Conservation (phyloP, 2,888 invertebrate genomes). For the Parnassius glacialis region DNA sequence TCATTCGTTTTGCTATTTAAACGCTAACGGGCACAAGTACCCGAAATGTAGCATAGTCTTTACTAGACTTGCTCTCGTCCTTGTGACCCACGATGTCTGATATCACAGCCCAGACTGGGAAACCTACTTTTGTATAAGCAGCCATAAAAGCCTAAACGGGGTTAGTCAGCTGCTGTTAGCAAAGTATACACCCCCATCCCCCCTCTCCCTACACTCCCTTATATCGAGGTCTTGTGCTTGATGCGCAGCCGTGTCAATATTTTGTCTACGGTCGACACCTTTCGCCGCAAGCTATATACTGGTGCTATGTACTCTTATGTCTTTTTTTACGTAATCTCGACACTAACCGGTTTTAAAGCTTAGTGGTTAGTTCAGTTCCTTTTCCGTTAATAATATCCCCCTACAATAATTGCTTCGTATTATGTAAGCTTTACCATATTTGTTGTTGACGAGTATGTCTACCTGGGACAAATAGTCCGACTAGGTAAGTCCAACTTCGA, state of each 20-base stretch:
- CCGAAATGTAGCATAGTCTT: too few relatives aligned
- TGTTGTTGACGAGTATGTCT: too few relatives aligned
- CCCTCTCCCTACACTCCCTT: conserved; percentile 1
- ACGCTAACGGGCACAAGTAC: too few relatives aligned
- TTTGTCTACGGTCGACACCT: conserved; percentile 13
- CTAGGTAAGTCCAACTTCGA: too few relatives aligned
- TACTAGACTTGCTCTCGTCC: too few relatives aligned
- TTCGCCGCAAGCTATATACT: neutral
- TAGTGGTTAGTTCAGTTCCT: neutral
- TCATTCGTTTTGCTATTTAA: too few relatives aligned
- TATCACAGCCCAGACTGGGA: neutral
- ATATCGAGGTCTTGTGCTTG: conserved; percentile 22
- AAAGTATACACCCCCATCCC: neutral
- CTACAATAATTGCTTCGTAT: too few relatives aligned
- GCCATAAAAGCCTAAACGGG: conserved; percentile 15
- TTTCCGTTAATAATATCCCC: neutral
- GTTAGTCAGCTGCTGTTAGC: conserved; percentile 9
- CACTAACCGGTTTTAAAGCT: neutral
- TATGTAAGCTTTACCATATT: too few relatives aligned
- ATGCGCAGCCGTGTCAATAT: conserved; percentile 25
- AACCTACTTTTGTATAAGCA: conserved; percentile 7
- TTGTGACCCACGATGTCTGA: too few relatives aligned
- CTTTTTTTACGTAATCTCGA: neutral
- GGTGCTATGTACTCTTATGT: conserved; percentile 1
- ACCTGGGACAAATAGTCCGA: too few relatives aligned